Base-by-base conservation (phyloP, 2,888 invertebrate genomes). In the Craniophora ligustri region DNA sequence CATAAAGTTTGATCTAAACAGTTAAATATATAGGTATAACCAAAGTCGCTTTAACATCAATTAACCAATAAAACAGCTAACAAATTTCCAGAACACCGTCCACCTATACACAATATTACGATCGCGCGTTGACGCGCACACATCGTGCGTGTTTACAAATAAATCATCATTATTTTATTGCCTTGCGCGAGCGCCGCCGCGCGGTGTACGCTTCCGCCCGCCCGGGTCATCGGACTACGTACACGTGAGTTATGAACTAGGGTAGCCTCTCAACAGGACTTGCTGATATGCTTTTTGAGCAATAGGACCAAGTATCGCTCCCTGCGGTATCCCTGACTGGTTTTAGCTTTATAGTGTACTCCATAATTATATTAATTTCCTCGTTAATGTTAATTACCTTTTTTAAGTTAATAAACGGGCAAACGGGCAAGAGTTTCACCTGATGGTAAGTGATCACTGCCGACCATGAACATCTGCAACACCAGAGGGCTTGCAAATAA, bases 141-240 rank as follows among this genome's bases (percentile, higher is more conserved):
- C 82, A 78, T 73, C 80, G 76, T 75, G 79, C 81, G 76, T 92
- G 92, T 92, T 92, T 92, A 92, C 92, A 92, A 92, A 92, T 92
- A 92, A 89, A 91, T 92, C 92, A 91, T 91, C 87, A 86, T 89
- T 88, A 88, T 87, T 89, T 86, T 86, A 87, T 86, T 85, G 80
- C 84, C 65, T 72, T 63, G 78, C 76, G 74, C 81, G 78, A 81
- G 78, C 79, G 68, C 77, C 70, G 74, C 78, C 67, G 60, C 58
- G 56, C 72, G 69, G 76, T 74, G 76, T 76, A 76, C 78, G 56
- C 75, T 73, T 73, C 73, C 73, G 73, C 73, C 46, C 58, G 62
- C 59, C 7, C 72, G 57, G 72, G 73, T 73, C 73, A 73, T 73
- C 70, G 73, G 63, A 75, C 73, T 66, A 47, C 47, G 60, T 34